phyloP scores from a whole-genome alignment of 2,797 vertebrate genomes.

The Dipus sagitta region DNA sequence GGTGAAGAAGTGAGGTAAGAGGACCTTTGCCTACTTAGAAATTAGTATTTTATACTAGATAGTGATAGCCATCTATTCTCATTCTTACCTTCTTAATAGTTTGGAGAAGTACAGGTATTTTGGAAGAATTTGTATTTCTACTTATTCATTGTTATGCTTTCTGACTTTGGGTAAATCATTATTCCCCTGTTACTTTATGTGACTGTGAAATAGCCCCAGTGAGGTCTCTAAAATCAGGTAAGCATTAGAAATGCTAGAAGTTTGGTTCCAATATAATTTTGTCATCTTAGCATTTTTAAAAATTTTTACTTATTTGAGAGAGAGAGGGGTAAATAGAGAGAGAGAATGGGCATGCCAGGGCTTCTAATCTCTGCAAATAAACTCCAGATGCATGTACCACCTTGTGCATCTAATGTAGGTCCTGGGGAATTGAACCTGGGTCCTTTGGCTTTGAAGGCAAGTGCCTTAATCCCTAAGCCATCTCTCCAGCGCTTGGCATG shows the following conservation, averaged over 20 bases:
- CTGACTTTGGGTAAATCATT: constrained; percentile 23
- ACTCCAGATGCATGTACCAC: too few species aligned
- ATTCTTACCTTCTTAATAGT: not conserved
- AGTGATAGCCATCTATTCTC: not conserved
- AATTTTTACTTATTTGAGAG: too few species aligned
- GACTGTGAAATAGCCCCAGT: not conserved
- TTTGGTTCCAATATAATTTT: not conserved
- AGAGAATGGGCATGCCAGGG: too few species aligned
- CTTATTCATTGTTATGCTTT: not conserved
- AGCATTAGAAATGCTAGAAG: not conserved
- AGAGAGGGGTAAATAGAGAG: too few species aligned
- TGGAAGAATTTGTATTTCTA: not conserved
- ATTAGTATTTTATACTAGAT: not conserved
- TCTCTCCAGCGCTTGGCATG: too few species aligned
- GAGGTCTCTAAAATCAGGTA: not conserved
- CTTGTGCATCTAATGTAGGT: too few species aligned
- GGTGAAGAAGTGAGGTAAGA: constrained; percentile 96
- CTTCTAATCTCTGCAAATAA: too few species aligned
- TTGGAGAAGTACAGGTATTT: not conserved
- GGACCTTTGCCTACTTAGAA: not conserved
- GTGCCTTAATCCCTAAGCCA: too few species aligned
- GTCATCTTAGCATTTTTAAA: not conserved
- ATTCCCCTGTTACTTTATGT: constrained; percentile 21
- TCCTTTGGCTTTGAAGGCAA: too few species aligned
- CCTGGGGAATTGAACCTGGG: too few species aligned